Conservation (phyloP, 2,113 vertebrate genomes). For the Malurus melanocephalus region DNA sequence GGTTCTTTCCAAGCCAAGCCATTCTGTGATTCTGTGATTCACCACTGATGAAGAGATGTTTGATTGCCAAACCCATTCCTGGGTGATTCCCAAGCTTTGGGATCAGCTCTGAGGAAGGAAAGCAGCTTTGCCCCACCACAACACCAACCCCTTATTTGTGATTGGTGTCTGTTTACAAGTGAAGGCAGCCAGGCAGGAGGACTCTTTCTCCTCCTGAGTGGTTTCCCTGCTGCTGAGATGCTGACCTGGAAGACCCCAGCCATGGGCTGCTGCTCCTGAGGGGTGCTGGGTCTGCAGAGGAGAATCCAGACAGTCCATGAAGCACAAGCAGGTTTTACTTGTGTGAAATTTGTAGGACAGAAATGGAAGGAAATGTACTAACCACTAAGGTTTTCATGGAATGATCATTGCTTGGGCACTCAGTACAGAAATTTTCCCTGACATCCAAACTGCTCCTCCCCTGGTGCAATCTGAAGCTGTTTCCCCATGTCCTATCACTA, state of each 20-base stretch:
- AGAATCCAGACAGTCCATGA: fast-evolving
- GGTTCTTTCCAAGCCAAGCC: background rate
- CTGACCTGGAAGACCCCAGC: background rate
- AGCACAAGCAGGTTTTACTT: background rate
- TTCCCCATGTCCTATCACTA: background rate
- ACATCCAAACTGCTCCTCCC: background rate
- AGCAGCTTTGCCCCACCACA: fast-evolving
- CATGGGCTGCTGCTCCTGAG: background rate
- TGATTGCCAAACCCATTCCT: background rate
- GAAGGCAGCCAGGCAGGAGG: background rate
- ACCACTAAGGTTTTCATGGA: background rate
- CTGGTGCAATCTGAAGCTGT: background rate
- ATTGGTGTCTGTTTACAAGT: background rate
- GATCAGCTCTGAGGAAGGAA: background rate
- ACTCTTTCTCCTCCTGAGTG: background rate
- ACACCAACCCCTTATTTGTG: background rate
- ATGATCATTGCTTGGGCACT: background rate
- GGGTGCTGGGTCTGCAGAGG: background rate
- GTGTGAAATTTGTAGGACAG: background rate
- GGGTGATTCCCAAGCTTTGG: fast-evolving
- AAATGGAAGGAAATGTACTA: background rate
- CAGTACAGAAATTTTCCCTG: background rate
- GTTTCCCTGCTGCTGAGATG: background rate
- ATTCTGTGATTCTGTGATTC: background rate
- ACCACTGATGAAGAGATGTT: background rate